Conservation (phyloP, 2,888 invertebrate genomes). For the Hydraecia micacea region DNA sequence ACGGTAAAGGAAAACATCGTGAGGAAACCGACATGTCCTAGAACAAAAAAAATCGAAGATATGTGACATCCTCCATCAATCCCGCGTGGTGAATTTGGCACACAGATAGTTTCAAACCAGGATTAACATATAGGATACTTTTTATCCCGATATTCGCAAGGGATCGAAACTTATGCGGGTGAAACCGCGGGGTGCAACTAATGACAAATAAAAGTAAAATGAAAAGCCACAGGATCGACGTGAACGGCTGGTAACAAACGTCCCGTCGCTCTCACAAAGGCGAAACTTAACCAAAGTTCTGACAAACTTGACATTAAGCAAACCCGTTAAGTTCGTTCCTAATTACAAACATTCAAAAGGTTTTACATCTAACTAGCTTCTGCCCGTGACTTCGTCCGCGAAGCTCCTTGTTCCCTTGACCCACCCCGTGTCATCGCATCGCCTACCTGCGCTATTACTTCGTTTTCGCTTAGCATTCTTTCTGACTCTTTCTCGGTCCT, state of each 20-base stretch:
- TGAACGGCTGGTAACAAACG: not conserved
- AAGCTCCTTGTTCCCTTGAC: not conserved
- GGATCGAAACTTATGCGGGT: too few relatives aligned
- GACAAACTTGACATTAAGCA: not conserved
- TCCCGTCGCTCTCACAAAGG: slow-evolving; percentile 1
- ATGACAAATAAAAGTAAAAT: not conserved
- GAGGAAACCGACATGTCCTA: too few relatives aligned
- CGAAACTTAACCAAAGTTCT: not conserved
- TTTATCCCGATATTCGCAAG: too few relatives aligned
- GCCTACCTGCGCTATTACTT: not conserved
- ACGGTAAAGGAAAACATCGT: not conserved
- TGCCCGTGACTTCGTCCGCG: not conserved
- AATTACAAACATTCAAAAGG: not conserved
- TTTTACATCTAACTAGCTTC: not conserved
- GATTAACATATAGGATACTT: too few relatives aligned
- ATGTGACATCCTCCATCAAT: too few relatives aligned
- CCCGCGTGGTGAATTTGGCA: too few relatives aligned
- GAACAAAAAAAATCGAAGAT: too few relatives aligned
- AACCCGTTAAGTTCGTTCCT: not conserved
- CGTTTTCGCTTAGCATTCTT: not conserved
- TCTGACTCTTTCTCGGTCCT: not conserved
- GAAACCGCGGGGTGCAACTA: too few relatives aligned
- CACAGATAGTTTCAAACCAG: too few relatives aligned
- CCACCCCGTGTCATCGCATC: not conserved
- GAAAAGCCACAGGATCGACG: not conserved